Evolutionary conservation across 2,888 invertebrate species (phyloP).

Genomic region (Rhamnusium bicolor): DNA sequence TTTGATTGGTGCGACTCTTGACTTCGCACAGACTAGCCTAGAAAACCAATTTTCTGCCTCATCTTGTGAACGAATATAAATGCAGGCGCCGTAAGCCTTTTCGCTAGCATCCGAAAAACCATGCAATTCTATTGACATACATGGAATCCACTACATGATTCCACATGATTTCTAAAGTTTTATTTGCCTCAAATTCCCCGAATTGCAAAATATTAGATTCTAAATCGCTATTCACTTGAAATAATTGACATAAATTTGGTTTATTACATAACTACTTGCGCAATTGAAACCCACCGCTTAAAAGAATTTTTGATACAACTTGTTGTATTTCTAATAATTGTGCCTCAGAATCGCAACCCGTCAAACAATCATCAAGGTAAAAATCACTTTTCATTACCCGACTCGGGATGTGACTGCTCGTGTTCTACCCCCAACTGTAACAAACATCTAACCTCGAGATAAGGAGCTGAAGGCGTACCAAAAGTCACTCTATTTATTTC

Average conservation of each 20-base stretch:
- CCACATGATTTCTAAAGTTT: constrained; percentile 41
- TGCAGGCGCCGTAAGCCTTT: neutral
- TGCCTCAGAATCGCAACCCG: constrained; percentile 31
- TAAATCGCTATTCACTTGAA: too few relatives aligned
- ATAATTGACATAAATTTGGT: neutral
- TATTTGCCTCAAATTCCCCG: constrained; percentile 40
- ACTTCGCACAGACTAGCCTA: neutral
- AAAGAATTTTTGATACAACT: constrained; percentile 43
- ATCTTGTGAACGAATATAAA: neutral
- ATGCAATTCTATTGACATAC: neutral
- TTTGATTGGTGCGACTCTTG: constrained; percentile 4
- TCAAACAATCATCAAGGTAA: constrained; percentile 51
- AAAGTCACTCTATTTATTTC: too few relatives aligned
- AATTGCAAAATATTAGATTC: constrained; percentile 34
- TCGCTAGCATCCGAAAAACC: neutral
- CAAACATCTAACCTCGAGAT: too few relatives aligned
- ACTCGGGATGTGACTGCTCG: too few relatives aligned
- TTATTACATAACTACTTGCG: constrained; percentile 39
- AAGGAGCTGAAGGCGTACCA: too few relatives aligned
- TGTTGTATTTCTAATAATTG: constrained; percentile 43
- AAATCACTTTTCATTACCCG: too few relatives aligned
- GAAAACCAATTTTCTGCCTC: neutral
- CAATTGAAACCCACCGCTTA: constrained; percentile 41
- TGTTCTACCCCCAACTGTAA: too few relatives aligned
- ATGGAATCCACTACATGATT: too few relatives aligned